A percentile compares a stretch with the other conserved stretches of the same genome.
Evolutionary conservation across 2,113 vertebrate genomes (phyloP).

Genomic region (Noctilio leporinus): DNA sequence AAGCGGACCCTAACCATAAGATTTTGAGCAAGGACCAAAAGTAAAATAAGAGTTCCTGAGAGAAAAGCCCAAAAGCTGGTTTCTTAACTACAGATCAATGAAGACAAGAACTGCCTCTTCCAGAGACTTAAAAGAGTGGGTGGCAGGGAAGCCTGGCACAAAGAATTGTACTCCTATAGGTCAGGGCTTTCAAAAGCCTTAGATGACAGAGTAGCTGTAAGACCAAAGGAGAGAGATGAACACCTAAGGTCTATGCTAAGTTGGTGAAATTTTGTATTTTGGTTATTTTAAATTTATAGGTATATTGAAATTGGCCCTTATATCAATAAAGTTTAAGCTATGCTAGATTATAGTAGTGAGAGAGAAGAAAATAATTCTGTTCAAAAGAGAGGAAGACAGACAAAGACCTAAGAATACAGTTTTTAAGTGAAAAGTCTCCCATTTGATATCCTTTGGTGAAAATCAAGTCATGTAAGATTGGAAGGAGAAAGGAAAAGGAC

Average conservation of each 20-base stretch:
- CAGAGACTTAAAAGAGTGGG: background rate
- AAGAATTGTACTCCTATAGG: background rate
- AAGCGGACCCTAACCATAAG: background rate
- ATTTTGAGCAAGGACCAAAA: background rate
- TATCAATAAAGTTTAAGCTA: background rate
- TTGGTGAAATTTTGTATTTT: background rate
- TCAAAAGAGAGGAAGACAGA: background rate
- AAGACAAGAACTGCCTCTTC: conserved; percentile 9
- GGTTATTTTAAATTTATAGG: background rate
- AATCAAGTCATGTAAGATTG: background rate
- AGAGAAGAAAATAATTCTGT: background rate
- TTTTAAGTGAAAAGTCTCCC: background rate
- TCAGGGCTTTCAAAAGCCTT: background rate
- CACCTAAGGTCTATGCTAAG: background rate
- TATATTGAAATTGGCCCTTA: background rate
- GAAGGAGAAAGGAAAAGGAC: background rate
- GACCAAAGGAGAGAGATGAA: background rate
- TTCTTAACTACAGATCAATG: background rate
- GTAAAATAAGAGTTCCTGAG: background rate
- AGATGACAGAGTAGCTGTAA: background rate
- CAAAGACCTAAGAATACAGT: background rate
- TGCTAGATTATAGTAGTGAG: background rate
- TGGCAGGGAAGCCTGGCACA: background rate
- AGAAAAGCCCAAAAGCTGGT: background rate
- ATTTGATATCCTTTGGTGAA: background rate